Evolutionary conservation across 2,888 invertebrate genomes (phyloP).

Genomic region (Orthosia incerta): DNA sequence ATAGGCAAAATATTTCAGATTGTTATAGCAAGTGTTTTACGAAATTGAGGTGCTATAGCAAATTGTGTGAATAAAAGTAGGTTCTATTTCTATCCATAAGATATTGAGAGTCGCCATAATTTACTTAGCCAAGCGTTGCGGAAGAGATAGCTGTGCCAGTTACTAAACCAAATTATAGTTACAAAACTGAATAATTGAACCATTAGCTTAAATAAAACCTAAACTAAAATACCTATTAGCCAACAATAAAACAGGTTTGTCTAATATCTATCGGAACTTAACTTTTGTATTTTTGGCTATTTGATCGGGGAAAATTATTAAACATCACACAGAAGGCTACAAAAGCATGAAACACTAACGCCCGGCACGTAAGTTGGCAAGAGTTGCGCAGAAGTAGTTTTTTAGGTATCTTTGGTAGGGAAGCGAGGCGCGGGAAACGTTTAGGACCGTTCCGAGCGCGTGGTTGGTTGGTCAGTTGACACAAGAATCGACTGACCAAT

Average conservation of each 20-base stretch:
- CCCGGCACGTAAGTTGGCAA: too few species aligned
- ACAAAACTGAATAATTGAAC: neutral
- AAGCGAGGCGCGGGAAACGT: too few species aligned
- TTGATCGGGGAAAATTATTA: neutral
- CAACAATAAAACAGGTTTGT: neutral
- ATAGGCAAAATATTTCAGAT: too few species aligned
- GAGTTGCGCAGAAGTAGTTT: too few species aligned
- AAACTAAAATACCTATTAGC: neutral
- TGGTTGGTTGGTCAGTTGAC: too few species aligned
- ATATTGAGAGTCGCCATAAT: slow-evolving; percentile 6
- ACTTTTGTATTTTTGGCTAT: neutral
- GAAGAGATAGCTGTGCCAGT: slow-evolving; percentile 19
- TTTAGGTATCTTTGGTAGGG: too few species aligned
- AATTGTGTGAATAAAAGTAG: neutral
- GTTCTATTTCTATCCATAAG: neutral
- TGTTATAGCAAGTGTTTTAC: too few species aligned
- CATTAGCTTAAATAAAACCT: neutral
- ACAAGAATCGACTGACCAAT: too few species aligned
- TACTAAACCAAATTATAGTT: neutral
- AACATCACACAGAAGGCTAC: neutral
- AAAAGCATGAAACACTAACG: slow-evolving; percentile 1
- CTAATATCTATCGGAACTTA: neutral
- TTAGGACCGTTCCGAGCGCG: too few species aligned
- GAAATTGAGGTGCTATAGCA: too few species aligned
- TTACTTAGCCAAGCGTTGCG: slow-evolving; percentile 6